Percentiles rank a stretch among this genome's conserved stretches.
Evolutionary conservation across 2,113 vertebrate genomes (phyloP).

Genomic region (Hemiscyllium ocellatum): DNA sequence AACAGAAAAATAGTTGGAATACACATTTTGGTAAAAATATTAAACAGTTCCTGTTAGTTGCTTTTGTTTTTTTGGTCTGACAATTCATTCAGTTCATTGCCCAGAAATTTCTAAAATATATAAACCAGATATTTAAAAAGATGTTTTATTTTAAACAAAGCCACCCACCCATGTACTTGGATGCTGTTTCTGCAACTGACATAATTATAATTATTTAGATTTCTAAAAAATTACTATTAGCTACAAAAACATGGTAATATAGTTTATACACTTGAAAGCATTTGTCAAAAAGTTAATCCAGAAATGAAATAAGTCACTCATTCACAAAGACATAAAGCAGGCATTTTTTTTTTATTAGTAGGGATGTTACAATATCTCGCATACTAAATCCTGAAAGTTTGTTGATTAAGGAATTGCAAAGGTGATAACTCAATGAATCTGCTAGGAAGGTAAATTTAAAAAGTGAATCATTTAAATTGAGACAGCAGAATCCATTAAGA

Average conservation of each 20-base stretch:
- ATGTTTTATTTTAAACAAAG: background rate
- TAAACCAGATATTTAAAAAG: background rate
- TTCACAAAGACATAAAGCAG: background rate
- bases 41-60: background rate
- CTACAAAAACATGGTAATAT: background rate
- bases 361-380: background rate
- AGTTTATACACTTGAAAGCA: background rate
- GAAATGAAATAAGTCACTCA: background rate
- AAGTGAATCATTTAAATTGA: background rate
- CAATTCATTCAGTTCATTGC: background rate
- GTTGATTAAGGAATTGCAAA: conserved; percentile 7
- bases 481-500: background rate
- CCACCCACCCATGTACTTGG: too few relatives aligned
- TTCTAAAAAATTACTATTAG: background rate
- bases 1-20: background rate
- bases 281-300: background rate
- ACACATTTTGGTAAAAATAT: background rate
- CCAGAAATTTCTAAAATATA: background rate
- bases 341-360: background rate
- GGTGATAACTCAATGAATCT: background rate
- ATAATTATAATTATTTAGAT: background rate
- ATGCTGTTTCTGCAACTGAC: background rate
- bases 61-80: background rate
- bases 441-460: background rate
- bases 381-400: background rate